phyloP scores from a whole-genome alignment of 2,888 invertebrate genomes.

The Cordilura impudica region DNA sequence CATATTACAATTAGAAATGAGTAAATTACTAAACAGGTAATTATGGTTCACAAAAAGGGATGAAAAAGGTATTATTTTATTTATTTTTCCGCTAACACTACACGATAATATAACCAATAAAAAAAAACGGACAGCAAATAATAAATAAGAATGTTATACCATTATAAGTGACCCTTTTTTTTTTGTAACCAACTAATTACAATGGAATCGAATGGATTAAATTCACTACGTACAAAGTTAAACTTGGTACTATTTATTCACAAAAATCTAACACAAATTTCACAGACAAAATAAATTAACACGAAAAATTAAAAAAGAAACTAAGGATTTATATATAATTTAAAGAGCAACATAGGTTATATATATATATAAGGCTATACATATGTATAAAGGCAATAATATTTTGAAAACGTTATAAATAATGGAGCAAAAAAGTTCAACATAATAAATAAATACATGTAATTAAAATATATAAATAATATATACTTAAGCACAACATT shows the following conservation, averaged over 20 bases:
- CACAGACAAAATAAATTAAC: background rate
- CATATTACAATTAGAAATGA: no score
- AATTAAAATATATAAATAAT: conserved; percentile 8
- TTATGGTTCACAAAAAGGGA: no score
- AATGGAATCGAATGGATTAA: no score
- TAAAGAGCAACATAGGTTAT: background rate
- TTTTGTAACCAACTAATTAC: no score
- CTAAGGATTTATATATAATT: background rate
- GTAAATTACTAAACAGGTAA: no score
- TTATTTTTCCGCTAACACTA: no score
- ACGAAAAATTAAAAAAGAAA: background rate
- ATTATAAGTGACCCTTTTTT: no score
- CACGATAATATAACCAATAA: no score
- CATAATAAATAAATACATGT: background rate
- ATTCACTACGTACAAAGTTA: background rate
- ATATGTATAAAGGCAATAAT: background rate
- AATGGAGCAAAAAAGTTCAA: conserved; percentile 18
- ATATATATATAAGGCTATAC: background rate
- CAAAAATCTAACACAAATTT: background rate
- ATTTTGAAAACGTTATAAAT: background rate
- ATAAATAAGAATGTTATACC: no score
- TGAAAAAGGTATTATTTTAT: no score
- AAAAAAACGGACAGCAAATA: no score
- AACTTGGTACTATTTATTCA: background rate
- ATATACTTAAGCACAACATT: conserved; percentile 69